Evolutionary conservation across 2,113 vertebrate species (phyloP).

Genomic region (Psittacula cyanocephala): DNA sequence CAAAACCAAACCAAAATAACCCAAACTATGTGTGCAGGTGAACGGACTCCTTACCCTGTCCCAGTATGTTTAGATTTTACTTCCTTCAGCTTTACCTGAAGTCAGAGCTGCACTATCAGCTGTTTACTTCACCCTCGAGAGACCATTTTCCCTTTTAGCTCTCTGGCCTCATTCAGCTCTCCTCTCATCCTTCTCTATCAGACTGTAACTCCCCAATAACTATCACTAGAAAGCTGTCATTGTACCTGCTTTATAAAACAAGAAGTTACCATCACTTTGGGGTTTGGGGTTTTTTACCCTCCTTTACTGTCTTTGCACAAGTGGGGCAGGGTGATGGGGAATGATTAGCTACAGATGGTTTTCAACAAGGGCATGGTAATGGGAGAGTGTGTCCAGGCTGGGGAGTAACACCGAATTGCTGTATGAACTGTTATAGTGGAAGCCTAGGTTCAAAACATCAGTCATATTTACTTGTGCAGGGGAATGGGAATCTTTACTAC

Average conservation of each 20-base stretch:
- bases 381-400: not conserved
- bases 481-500: not conserved
- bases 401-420: not conserved
- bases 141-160: not conserved
- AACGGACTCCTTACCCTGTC: not conserved
- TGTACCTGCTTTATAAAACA: not conserved
- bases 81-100: not conserved
- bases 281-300: not conserved
- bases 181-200: not conserved
- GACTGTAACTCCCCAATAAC: not conserved
- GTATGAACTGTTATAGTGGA: not conserved
- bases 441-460: not conserved
- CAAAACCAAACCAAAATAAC: not conserved
- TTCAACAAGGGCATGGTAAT: not conserved
- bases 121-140: not conserved
- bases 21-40: not conserved
- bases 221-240: not conserved
- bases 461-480: not conserved
- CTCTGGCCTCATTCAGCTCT: not conserved
- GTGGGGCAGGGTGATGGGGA: accelerated
- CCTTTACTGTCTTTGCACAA: not conserved
- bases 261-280: not conserved
- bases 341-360: not conserved
- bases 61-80: not conserved
- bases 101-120: not conserved